Evolutionary conservation across 2,113 vertebrate species (phyloP), one percentile per base, ranked within the genome.

Genomic region (Paramisgurnus dabryanus): DNA sequence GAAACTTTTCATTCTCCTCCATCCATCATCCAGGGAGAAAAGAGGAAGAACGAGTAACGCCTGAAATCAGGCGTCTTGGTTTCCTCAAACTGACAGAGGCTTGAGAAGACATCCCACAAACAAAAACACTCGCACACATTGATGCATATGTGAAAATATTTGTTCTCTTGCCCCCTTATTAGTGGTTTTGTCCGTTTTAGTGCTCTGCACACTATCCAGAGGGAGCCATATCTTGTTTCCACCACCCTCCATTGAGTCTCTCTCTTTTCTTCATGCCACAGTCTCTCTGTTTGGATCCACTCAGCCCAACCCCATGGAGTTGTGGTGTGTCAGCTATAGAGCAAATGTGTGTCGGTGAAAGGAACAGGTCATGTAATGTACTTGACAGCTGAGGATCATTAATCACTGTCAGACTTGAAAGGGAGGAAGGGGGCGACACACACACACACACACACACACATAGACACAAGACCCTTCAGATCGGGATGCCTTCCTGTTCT

Each of bases 301-400:
- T 78, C 60, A 64, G 55, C 64, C 43, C 72, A 15, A 39, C 11
- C 45, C 61, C 39, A 7, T 60, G 7, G 69, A 27, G 57, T 27
- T 63, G 70, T 75, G 68, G 53, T 83, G 81, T 79, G 47, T 73
- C 39, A 18, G 69, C 41, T 34, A 66, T 43, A 17, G 67, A 73
- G 76, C 34, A 45, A 63, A 18, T 65, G 18, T 64, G 71, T 67
- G 45, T 79, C 40, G 64, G 83, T 78, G 67, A 76, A 72, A 22
- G 72, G 79, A 73, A 78, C 77, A 80, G 83, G 61, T 82, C 78
- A 39, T 80, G 87, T 87, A 86, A 91, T 90, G 85, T 90, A 89
- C 87, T 87, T 90, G 91, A 91, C 90, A 92, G 89, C 91, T 90
- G 87, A 90, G 82, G 84, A 89, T 90, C 91, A 92, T 93, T 92